These are phyloP conservation scores for Myiozetetes cayanensis DNA, from an alignment of 2,113 vertebrate species.

Conservation along the genomic window DNA sequence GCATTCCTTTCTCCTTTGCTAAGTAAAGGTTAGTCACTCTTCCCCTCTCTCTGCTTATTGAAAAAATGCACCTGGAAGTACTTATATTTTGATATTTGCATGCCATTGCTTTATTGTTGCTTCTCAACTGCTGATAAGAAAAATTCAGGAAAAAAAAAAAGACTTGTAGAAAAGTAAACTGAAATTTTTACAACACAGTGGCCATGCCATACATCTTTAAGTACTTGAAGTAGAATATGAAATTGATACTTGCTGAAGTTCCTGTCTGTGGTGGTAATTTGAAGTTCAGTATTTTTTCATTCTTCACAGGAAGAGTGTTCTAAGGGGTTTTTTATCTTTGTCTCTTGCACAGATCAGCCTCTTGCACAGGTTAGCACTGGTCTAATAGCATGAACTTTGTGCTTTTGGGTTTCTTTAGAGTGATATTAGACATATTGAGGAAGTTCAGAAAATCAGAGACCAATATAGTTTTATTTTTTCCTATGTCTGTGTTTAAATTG, in stretches of 20 bases:
- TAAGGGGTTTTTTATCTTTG: not conserved
- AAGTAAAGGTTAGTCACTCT: slow-evolving; percentile 86
- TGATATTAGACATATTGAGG: not conserved
- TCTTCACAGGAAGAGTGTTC: not conserved
- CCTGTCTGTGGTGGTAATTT: not conserved
- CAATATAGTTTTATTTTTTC: not conserved
- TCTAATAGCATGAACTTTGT: not conserved
- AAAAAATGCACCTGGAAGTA: not conserved
- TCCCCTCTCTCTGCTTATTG: not conserved
- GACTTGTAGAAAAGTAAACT: not conserved
- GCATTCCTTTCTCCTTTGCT: slow-evolving; percentile 93
- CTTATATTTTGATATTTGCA: not conserved
- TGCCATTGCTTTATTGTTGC: not conserved
- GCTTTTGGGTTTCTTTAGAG: not conserved
- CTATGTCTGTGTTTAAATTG: not conserved
- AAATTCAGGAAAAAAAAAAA: not conserved
- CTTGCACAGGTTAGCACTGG: not conserved
- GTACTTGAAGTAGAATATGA: not conserved
- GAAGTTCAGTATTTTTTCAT: not conserved
- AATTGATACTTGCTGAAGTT: not conserved
- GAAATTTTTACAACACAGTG: not conserved
- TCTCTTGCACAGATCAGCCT: not conserved
- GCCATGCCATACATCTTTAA: not conserved
- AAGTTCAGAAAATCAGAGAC: not conserved
- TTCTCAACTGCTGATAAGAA: not conserved